Evolutionary conservation across 2,797 vertebrate species (phyloP).

Genomic region (Toxotes lorentzi): DNA sequence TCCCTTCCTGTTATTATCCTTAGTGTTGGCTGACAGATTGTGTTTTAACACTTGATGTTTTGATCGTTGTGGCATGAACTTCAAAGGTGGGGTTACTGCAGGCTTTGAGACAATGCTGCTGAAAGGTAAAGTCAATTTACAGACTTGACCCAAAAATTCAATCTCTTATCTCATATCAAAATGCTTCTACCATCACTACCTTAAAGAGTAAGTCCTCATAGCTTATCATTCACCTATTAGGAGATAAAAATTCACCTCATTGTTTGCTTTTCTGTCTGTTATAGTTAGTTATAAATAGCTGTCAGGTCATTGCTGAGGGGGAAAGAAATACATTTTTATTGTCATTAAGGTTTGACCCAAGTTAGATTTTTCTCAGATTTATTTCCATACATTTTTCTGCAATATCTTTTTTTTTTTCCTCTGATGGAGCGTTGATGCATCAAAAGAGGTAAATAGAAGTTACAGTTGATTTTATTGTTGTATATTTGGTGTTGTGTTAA

Average conservation of each 20-base stretch:
- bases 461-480: constrained; percentile 18
- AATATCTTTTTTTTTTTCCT: not conserved
- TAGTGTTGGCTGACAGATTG: constrained; percentile 62
- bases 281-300: not conserved
- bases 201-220: not conserved
- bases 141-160: constrained; percentile 7
- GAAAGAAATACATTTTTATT: not conserved
- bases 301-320: not conserved
- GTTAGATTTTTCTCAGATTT: not conserved
- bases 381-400: not conserved
- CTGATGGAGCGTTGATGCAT: not conserved
- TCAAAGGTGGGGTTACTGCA: constrained; percentile 69
- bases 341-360: not conserved
- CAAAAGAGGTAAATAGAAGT: not conserved
- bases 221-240: constrained; percentile 15
- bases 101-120: constrained; percentile 28
- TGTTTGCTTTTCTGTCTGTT: constrained; percentile 1
- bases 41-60: constrained; percentile 70
- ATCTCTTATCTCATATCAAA: constrained; percentile 13
- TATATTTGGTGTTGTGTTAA: not conserved
- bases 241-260: not conserved
- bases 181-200: constrained; percentile 1
- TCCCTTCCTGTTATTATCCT: constrained; percentile 58
- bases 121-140: constrained; percentile 13
- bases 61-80: constrained; percentile 67